A percentile compares a stretch with the other conserved stretches of the same genome.
phyloP scores from a whole-genome alignment of 2,113 vertebrate genomes.

The Phalacrocorax carbo region DNA sequence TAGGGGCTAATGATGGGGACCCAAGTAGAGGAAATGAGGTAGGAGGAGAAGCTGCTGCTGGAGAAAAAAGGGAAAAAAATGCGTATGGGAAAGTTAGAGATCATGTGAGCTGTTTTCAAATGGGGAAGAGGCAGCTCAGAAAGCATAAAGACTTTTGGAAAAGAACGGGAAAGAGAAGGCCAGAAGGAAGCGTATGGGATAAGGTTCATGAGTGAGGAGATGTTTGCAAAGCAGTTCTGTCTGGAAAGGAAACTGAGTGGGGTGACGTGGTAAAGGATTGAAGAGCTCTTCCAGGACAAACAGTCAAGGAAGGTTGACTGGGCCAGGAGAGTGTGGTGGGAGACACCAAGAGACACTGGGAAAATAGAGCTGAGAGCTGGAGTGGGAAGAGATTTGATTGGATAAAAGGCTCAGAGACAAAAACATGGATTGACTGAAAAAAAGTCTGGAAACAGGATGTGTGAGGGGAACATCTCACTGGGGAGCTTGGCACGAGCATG shows the following conservation, averaged over 20 bases:
- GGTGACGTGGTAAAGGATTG: background rate
- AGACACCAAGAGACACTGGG: background rate
- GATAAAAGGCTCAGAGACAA: background rate
- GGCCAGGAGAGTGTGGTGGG: background rate
- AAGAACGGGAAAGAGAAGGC: background rate
- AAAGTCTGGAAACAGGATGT: background rate
- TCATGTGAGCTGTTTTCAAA: background rate
- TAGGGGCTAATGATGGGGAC: background rate
- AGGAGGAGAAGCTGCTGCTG: background rate
- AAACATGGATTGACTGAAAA: background rate
- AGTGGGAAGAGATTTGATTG: background rate
- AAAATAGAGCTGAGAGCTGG: background rate
- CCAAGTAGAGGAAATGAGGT: constrained; percentile 10
- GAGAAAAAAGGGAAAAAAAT: background rate
- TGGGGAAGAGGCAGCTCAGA: background rate
- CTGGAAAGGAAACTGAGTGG: background rate
- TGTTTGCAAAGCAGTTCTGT: background rate
- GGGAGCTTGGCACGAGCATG: background rate
- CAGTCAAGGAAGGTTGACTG: background rate
- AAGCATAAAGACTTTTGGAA: background rate
- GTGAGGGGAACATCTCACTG: rapidly evolving
- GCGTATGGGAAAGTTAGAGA: background rate
- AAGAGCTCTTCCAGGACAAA: background rate
- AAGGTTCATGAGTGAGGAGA: background rate
- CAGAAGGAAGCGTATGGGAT: background rate